Evolutionary conservation across 2,113 vertebrate genomes (phyloP), one percentile per base, ranked within the genome.

Genomic region (Pipra filicauda): DNA sequence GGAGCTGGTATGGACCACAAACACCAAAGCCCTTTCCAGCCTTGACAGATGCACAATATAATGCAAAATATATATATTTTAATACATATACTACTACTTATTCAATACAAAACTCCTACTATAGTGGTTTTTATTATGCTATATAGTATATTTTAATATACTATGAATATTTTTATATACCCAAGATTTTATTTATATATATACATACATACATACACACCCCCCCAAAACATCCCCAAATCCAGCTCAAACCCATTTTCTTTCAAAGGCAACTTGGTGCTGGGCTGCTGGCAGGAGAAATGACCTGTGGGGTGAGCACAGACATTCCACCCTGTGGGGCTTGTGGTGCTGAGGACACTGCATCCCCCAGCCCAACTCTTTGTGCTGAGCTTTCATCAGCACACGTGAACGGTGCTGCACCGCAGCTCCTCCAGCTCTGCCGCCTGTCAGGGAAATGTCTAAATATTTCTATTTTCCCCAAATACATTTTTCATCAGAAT

Each of bases 401-500:
- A 7, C 72, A 35, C 22, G 12, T 64, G 85, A 52, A 5, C 3
- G 1, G 2, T 9, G 69, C 91, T 15, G 16, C 12, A 13, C 23
- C 2, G 0, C 75, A 26, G 52, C 33, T n/a, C 82, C 5, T 19
- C 31, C 87, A 41, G 67, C 81, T 81, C 81, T 30, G 19, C 85
- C 3, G 14, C 44, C 85, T 77, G 77, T n/a, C 73, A 49, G 81
- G 28, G 43, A 89, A 49, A 28, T 28, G 43, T 64, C 94, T 87
- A 71, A 81, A 93, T 84, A 87, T 81, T 95, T 52, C 69, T 93
- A 5, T 54, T 96, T 93, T 33, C 64, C 88, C 44, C 62, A 65
- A 70, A 83, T 30, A 55, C 8, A 7, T 85, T 84, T 75, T 58
- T 69, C 58, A 33, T 69, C 51, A 33, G 41, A 83, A 48, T 17